A percentile compares a stretch with the other conserved stretches of the same genome.
Conservation (phyloP, 2,888 invertebrate species). For the Brachyopa scutellaris region DNA sequence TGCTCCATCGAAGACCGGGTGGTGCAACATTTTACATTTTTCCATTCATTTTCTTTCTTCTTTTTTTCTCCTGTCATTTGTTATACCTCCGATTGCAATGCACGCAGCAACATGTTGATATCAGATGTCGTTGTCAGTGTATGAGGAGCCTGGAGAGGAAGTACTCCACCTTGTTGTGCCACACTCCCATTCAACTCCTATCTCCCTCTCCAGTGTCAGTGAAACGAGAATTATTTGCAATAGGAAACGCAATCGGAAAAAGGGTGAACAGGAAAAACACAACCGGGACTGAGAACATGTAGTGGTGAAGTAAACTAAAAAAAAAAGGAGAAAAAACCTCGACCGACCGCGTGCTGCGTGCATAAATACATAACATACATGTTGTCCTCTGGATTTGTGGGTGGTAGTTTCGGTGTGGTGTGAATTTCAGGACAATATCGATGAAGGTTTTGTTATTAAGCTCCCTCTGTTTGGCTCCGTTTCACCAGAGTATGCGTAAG, state of each 20-base stretch:
- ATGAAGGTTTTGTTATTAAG: slow-evolving; percentile 43
- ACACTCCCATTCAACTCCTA: neutral
- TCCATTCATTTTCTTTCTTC: neutral
- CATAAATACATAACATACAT: too few relatives aligned
- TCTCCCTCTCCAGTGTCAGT: neutral
- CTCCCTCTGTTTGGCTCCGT: too few relatives aligned
- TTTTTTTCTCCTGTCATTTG: slow-evolving; percentile 39
- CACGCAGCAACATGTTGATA: slow-evolving; percentile 60
- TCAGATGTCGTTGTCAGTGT: slow-evolving; percentile 32
- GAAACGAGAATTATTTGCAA: slow-evolving; percentile 34
- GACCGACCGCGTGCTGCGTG: slow-evolving; percentile 13
- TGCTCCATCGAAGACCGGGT: slow-evolving; percentile 4
- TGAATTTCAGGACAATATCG: slow-evolving; percentile 24
- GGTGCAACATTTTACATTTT: slow-evolving; percentile 16
- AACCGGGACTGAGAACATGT: slow-evolving; percentile 32
- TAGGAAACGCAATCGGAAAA: slow-evolving; percentile 69
- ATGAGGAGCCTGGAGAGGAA: slow-evolving; percentile 40
- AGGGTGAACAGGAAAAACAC: slow-evolving; percentile 41
- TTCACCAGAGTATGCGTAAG: too few relatives aligned
- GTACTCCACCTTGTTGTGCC: slow-evolving; percentile 31
- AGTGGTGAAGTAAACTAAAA: slow-evolving; percentile 23
- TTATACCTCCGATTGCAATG: too few relatives aligned
- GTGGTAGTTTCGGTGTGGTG: slow-evolving; percentile 36
- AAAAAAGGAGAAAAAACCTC: neutral
- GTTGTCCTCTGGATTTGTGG: slow-evolving; percentile 26